Percentiles rank a stretch among this genome's conserved stretches.
These are phyloP conservation scores for Vombatus ursinus DNA, from an alignment of 2,113 vertebrate genomes.

Conservation along the genomic window DNA sequence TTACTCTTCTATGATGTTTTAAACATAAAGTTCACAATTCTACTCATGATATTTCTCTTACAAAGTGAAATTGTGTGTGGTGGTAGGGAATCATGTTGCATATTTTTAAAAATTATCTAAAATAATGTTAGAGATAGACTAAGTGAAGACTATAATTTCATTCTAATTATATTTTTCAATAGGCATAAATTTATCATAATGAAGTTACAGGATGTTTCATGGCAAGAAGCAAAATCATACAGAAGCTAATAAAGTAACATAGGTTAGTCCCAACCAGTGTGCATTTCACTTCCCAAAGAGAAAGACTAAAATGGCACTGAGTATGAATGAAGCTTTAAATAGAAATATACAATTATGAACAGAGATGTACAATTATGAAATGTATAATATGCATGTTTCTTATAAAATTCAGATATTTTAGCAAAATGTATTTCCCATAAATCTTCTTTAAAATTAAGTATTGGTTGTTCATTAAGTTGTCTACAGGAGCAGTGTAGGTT, in stretches of 20 bases:
- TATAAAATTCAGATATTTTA: not conserved
- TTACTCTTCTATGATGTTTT: not conserved
- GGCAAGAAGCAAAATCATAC: not conserved
- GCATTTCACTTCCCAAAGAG: not conserved
- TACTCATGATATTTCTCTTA: not conserved
- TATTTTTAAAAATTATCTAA: not conserved
- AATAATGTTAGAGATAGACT: not conserved
- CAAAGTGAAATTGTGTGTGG: not conserved
- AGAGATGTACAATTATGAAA: not conserved
- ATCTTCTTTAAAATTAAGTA: not conserved
- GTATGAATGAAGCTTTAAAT: not conserved
- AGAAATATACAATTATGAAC: not conserved
- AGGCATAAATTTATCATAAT: not conserved
- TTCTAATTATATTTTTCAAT: not conserved
- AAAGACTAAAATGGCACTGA: not conserved
- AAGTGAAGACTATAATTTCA: not conserved
- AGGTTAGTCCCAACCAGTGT: not conserved
- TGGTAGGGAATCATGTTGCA: not conserved
- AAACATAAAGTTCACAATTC: not conserved
- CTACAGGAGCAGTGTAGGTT: not conserved
- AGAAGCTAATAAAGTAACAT: not conserved
- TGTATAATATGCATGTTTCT: not conserved
- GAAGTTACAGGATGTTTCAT: not conserved
- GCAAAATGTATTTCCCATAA: not conserved
- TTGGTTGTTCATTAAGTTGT: not conserved